A percentile compares a stretch with the other conserved stretches of the same genome.
Evolutionary conservation across 1,140 invertebrate species (phyloP).

Genomic region (Conus ventricosus): DNA sequence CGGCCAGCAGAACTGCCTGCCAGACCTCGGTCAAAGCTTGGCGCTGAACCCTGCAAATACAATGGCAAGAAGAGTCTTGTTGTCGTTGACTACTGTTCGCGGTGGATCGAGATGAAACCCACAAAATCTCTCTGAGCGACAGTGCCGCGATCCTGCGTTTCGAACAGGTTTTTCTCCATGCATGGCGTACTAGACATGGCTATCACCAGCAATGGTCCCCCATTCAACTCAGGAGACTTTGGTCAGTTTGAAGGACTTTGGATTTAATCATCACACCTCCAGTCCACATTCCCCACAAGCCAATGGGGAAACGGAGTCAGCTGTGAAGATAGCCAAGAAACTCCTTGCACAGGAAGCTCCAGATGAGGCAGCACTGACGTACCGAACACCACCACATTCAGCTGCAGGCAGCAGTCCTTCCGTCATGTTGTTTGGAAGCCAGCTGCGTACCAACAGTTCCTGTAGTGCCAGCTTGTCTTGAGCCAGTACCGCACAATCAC

Average conservation of each 20-base stretch:
- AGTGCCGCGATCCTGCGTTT: not conserved
- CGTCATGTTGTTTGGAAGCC: not conserved
- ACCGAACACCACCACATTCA: not conserved
- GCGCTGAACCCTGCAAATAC: not conserved
- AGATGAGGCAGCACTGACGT: not conserved
- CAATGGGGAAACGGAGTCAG: not conserved
- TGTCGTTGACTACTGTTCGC: not conserved
- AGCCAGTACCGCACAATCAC: not conserved
- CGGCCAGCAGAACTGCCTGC: not conserved
- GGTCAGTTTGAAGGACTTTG: slow-evolving; percentile 70
- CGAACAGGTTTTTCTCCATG: not conserved
- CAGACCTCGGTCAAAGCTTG: not conserved
- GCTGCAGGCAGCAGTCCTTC: not conserved
- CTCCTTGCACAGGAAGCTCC: not conserved
- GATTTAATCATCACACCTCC: slow-evolving; percentile 58
- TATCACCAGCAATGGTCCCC: slow-evolving; percentile 74
- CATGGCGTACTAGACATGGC: slow-evolving; percentile 55
- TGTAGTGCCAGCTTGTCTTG: not conserved
- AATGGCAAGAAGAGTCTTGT: not conserved
- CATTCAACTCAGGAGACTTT: slow-evolving; percentile 73
- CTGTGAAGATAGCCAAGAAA: not conserved
- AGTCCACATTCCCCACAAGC: not conserved
- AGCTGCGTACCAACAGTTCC: not conserved
- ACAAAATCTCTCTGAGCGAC: slow-evolving; percentile 30
- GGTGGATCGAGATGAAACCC: not conserved